phyloP scores from a whole-genome alignment of 2,888 invertebrate species.

The Melipona beecheii region DNA sequence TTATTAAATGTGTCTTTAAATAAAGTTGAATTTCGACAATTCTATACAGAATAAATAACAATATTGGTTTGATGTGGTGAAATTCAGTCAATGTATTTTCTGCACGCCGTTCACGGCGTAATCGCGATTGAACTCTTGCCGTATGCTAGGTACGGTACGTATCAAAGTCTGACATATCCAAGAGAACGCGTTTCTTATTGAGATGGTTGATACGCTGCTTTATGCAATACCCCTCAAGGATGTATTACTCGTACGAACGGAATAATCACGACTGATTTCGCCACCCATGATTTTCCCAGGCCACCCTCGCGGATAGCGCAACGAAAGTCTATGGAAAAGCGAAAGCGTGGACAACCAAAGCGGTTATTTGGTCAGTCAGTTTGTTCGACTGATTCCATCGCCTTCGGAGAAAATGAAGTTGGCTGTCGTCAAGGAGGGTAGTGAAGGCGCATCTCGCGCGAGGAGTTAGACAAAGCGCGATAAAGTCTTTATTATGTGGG shows the following conservation, averaged over 20 bases:
- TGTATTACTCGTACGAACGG: conserved; percentile 66
- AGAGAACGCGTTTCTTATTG: conserved; percentile 69
- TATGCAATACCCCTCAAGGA: conserved; percentile 57
- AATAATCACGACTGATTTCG: conserved; percentile 57
- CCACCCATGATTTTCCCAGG: neutral
- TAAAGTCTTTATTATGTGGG: conserved; percentile 37
- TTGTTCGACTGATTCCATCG: conserved; percentile 8
- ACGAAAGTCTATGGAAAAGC: neutral
- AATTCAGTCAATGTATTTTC: too few species aligned
- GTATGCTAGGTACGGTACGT: too few species aligned
- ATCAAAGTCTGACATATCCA: conserved; percentile 48
- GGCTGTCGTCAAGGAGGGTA: neutral
- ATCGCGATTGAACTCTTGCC: too few species aligned
- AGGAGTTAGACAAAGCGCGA: conserved; percentile 16
- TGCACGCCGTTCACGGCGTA: too few species aligned
- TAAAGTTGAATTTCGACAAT: too few species aligned
- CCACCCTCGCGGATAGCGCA: too few species aligned
- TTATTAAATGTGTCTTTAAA: too few species aligned
- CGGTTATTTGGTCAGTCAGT: neutral
- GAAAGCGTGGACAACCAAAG: neutral
- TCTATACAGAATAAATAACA: too few species aligned
- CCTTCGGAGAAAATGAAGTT: neutral
- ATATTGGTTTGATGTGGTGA: too few species aligned
- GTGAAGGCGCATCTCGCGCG: neutral
- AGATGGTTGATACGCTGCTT: conserved; percentile 71